Conservation (phyloP, 2,113 vertebrate genomes). For the Indicator maculatus region DNA sequence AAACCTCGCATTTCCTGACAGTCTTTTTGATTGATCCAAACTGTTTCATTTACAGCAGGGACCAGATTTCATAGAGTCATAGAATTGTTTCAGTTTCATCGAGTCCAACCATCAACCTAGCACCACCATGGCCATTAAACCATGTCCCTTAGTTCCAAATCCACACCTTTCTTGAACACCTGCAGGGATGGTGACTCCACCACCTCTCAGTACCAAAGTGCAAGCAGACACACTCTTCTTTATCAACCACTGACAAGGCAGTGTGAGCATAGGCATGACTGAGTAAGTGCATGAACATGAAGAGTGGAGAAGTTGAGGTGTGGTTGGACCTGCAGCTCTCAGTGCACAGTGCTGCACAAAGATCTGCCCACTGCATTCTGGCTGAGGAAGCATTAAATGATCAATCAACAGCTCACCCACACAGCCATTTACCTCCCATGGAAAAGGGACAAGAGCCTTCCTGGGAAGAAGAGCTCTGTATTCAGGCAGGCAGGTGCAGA, state of each 20-base stretch:
- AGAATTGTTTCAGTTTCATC: too few species aligned
- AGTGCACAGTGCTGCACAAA: neutral
- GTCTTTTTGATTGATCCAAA: neutral
- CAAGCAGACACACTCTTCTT: neutral
- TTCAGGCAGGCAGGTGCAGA: neutral
- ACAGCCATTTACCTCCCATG: neutral
- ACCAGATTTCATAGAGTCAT: neutral
- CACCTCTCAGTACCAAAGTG: neutral
- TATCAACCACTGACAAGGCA: neutral
- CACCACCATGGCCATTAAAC: too few species aligned
- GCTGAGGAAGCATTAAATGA: neutral
- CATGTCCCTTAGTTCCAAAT: too few species aligned
- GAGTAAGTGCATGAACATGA: neutral
- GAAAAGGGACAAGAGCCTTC: neutral
- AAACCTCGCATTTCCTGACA: neutral
- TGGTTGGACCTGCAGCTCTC: neutral
- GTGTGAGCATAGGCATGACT: neutral
- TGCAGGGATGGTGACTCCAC: too few species aligned
- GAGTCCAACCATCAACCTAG: too few species aligned
- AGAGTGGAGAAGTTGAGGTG: neutral
- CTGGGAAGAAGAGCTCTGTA: neutral
- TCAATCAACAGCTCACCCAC: conserved; percentile 33
- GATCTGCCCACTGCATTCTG: conserved; percentile 10
- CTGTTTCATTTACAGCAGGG: neutral
- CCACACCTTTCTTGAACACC: too few species aligned